These are phyloP conservation scores for Labroides dimidiatus DNA, from an alignment of 2,797 vertebrate genomes.

Conservation along the genomic window DNA sequence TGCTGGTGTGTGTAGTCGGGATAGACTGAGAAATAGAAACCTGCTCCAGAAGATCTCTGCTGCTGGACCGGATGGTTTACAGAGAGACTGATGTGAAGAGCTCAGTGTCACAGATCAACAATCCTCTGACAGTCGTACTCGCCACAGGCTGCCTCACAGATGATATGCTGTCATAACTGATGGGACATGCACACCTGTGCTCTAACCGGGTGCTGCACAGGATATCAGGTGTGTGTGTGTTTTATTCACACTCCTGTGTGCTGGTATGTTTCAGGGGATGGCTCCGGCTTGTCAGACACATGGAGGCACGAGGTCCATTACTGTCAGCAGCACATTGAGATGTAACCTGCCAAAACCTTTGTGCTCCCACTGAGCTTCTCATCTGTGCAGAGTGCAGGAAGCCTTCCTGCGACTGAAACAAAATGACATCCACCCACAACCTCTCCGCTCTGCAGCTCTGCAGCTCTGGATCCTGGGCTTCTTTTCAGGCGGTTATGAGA, in stretches of 20 bases:
- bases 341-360: constrained; percentile 44
- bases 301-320: constrained; percentile 46
- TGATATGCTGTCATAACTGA: constrained; percentile 16
- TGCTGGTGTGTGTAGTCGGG: neutral
- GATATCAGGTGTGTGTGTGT: neutral
- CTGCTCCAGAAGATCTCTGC: neutral
- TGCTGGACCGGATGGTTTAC: constrained; percentile 19
- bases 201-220: constrained; percentile 4
- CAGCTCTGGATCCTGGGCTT: neutral
- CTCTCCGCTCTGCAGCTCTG: neutral
- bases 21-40: neutral
- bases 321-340: constrained; percentile 41
- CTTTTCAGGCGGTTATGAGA: neutral
- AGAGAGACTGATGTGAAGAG: constrained; percentile 31
- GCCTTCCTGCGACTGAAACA: constrained; percentile 11
- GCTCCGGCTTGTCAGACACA: constrained; percentile 37
- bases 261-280: neutral
- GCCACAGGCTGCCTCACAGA: constrained; percentile 12
- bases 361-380: constrained; percentile 19
- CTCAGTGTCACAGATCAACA: constrained; percentile 19
- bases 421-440: constrained; percentile 12
- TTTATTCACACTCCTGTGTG: neutral
- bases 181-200: constrained; percentile 47
- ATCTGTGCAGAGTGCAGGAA: constrained; percentile 13
- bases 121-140: constrained; percentile 46